Percentiles rank a stretch among this genome's conserved stretches.
Conservation (phyloP, 1,140 invertebrate species). For the Drosophila littoralis region DNA sequence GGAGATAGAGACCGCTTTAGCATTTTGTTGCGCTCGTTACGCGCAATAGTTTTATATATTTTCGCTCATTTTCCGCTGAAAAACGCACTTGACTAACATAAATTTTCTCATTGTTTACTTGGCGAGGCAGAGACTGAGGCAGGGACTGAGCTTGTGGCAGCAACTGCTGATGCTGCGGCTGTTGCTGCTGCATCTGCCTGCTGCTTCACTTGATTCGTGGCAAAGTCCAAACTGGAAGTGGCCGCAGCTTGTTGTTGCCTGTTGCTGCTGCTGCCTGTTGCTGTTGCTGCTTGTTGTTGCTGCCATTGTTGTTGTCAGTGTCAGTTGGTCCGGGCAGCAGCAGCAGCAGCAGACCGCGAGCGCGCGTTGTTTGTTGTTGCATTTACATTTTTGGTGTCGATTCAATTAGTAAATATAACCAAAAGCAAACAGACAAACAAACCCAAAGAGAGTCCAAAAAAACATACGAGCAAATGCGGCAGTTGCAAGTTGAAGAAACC, state of each 20-base stretch:
- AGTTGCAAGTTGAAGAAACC: slow-evolving; percentile 52
- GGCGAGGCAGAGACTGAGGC: slow-evolving; percentile 35
- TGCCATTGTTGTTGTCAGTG: slow-evolving; percentile 63
- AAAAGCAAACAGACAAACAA: slow-evolving; percentile 80
- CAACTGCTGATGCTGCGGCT: slow-evolving; percentile 17
- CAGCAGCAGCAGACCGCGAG: slow-evolving; percentile 1
- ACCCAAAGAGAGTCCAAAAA: slow-evolving; percentile 21
- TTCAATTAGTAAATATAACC: slow-evolving; percentile 84
- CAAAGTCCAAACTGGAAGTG: slow-evolving; percentile 63
- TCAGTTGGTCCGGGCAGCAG: slow-evolving; percentile 26
- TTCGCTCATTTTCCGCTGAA: slow-evolving; percentile 78
- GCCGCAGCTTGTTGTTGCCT: slow-evolving; percentile 37
- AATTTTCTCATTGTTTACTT: slow-evolving; percentile 81
- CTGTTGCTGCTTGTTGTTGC: slow-evolving; percentile 33
- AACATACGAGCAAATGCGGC: slow-evolving; percentile 18
- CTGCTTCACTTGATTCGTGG: slow-evolving; percentile 33
- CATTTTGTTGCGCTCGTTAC: slow-evolving; percentile 61
- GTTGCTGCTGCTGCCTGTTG: slow-evolving; percentile 52
- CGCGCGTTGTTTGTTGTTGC: slow-evolving; percentile 76
- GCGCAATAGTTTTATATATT: slow-evolving; percentile 71
- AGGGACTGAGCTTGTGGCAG: slow-evolving; percentile 5
- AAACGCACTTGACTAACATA: slow-evolving; percentile 82
- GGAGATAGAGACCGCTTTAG: background rate
- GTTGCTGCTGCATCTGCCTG: slow-evolving; percentile 55
- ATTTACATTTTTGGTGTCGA: slow-evolving; percentile 84